Conservation (phyloP, 2,113 vertebrate genomes). For the Ictalurus punctatus region DNA sequence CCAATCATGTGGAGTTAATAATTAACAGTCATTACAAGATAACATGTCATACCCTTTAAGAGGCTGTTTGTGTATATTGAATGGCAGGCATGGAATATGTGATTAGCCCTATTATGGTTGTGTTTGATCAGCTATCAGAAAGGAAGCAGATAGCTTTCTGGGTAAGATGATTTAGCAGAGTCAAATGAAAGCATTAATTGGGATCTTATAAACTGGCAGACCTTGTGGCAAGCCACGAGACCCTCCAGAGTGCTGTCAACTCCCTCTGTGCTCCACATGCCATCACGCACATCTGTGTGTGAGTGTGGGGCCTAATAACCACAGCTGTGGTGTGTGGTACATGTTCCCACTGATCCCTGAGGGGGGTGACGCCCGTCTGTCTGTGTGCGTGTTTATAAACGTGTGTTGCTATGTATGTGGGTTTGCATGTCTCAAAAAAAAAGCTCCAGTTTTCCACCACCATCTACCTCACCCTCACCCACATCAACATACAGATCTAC, state of each 20-base stretch:
- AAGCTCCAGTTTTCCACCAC: constrained; percentile 20
- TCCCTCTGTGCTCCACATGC: constrained; percentile 13
- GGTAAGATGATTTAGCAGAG: constrained; percentile 37
- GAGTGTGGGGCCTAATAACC: constrained; percentile 16
- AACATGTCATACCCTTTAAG: not conserved
- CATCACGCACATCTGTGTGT: constrained; percentile 35
- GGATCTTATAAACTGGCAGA: constrained; percentile 25
- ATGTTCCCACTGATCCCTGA: constrained; percentile 41
- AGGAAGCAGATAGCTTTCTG: constrained; percentile 36
- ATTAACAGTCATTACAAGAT: not conserved
- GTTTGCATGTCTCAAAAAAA: constrained; percentile 1
- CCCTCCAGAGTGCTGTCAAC: not conserved
- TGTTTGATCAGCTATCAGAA: constrained; percentile 23
- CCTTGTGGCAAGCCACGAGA: not conserved
- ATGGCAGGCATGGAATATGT: constrained; percentile 25
- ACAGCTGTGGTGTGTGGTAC: constrained; percentile 26
- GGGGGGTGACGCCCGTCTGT: constrained; percentile 30
- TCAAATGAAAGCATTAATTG: constrained; percentile 38
- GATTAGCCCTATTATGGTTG: constrained; percentile 37
- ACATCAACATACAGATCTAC: constrained; percentile 3
- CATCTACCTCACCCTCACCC: not conserved
- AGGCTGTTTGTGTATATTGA: not conserved
- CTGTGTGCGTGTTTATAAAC: constrained; percentile 3
- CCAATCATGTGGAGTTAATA: not conserved
- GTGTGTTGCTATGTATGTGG: not conserved